These are phyloP conservation scores for Drosophila carrolli DNA, from an alignment of 1,140 invertebrate genomes.

Conservation along the genomic window DNA sequence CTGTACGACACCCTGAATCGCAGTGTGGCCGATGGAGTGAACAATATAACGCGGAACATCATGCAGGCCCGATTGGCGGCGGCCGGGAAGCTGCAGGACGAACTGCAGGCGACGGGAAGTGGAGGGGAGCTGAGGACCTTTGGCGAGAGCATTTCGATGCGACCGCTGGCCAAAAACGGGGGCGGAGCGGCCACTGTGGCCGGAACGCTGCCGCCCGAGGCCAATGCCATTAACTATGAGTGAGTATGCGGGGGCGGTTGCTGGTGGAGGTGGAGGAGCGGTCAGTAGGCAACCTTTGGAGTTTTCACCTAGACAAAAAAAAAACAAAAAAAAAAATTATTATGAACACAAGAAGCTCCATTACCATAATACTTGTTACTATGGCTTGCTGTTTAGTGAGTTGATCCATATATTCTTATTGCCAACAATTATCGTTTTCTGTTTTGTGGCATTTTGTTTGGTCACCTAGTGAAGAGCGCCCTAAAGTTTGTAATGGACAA, in stretches of 20 bases:
- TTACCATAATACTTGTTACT: slow-evolving; percentile 61
- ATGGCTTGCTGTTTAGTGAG: slow-evolving; percentile 81
- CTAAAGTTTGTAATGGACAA: slow-evolving; percentile 82
- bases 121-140: slow-evolving; percentile 85
- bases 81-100: slow-evolving; percentile 63
- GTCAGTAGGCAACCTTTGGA: slow-evolving; percentile 28
- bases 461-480: slow-evolving; percentile 66
- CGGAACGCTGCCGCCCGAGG: slow-evolving; percentile 67
- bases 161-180: slow-evolving; percentile 87
- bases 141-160: slow-evolving; percentile 91
- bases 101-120: slow-evolving; percentile 53
- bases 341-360: slow-evolving; percentile 35
- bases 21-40: slow-evolving; percentile 86
- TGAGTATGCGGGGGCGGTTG: slow-evolving; percentile 58
- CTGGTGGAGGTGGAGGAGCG: neutral
- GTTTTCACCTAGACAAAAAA: slow-evolving; percentile 36
- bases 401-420: slow-evolving; percentile 52
- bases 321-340: slow-evolving; percentile 7
- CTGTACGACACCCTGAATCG: slow-evolving; percentile 88
- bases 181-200: slow-evolving; percentile 47
- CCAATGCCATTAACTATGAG: slow-evolving; percentile 78
- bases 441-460: slow-evolving; percentile 65
- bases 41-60: slow-evolving; percentile 86
- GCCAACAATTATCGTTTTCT: slow-evolving; percentile 43
- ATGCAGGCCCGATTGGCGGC: slow-evolving; percentile 84